A percentile compares a stretch with the other conserved stretches of the same genome.
Conservation (phyloP, 2,113 vertebrate species). For the Electrona antarctica region DNA sequence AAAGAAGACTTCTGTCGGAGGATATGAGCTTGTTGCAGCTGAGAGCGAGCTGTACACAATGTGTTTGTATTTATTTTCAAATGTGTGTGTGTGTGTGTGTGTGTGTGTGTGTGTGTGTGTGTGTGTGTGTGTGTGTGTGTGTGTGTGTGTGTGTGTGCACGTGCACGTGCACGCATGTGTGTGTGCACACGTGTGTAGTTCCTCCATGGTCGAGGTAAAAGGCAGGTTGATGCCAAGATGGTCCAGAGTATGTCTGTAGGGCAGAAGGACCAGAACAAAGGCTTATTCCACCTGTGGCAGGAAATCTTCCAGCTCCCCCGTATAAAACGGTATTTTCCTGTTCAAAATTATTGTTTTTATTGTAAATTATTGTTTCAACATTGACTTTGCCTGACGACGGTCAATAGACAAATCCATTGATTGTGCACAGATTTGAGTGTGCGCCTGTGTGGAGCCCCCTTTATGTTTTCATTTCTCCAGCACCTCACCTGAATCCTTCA, state of each 20-base stretch:
- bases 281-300: constrained; percentile 94
- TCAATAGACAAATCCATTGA: no score
- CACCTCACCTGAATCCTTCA: no score
- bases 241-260: constrained; percentile 86
- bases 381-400: not conserved
- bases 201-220: constrained; percentile 86
- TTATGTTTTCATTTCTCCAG: no score
- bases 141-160: not conserved
- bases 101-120: not conserved
- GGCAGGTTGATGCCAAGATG: constrained; percentile 78
- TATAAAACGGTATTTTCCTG: constrained; percentile 79
- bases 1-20: no score
- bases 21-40: no score
- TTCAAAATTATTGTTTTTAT: no score
- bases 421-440: no score
- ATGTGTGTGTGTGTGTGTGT: not conserved
- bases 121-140: not conserved
- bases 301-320: constrained; percentile 94
- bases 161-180: not conserved
- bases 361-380: not conserved
- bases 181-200: constrained; percentile 79
- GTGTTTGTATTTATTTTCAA: no score
- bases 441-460: no score
- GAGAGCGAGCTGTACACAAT: no score
- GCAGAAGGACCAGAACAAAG: constrained; percentile 95